Conservation (phyloP, 2,888 invertebrate genomes). For the Agrochola litura region DNA sequence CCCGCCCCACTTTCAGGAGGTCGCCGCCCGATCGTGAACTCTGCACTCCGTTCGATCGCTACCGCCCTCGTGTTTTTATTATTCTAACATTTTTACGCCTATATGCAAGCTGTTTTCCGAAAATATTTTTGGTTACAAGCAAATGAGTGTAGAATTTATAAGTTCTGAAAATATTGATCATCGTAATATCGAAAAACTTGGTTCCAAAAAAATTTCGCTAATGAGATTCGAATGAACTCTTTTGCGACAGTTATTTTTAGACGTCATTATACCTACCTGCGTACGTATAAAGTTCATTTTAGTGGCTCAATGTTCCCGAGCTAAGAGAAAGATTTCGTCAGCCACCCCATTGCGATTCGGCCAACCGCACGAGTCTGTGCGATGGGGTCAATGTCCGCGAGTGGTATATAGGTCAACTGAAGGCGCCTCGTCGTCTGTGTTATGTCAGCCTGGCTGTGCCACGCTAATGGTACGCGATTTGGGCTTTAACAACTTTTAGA, state of each 20-base stretch:
- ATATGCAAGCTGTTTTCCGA: conserved; percentile 16
- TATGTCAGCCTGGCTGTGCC: conserved; percentile 79
- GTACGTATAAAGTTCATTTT: conserved; percentile 34
- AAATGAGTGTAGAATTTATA: not conserved
- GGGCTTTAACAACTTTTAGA: conserved; percentile 72
- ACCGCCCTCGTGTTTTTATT: conserved; percentile 69
- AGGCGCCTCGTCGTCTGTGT: conserved; percentile 88
- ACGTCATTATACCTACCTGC: conserved; percentile 17
- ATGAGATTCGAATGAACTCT: conserved; percentile 44
- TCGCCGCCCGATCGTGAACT: conserved; percentile 88
- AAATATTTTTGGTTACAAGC: conserved; percentile 3
- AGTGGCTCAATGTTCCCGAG: conserved; percentile 44
- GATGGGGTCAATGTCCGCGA: conserved; percentile 85
- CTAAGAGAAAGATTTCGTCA: conserved; percentile 71
- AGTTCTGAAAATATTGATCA: not conserved
- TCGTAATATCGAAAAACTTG: conserved; percentile 10
- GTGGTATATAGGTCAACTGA: conserved; percentile 87
- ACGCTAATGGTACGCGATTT: conserved; percentile 74
- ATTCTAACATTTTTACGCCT: conserved; percentile 50
- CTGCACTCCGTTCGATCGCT: conserved; percentile 79
- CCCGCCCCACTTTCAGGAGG: conserved; percentile 86
- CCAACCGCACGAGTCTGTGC: conserved; percentile 77
- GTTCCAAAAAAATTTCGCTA: conserved; percentile 28
- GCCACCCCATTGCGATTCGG: conserved; percentile 74
- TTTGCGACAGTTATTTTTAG: conserved; percentile 39